Base-by-base conservation (phyloP, 2,113 vertebrate genomes). In the Opisthocomus hoazin region DNA sequence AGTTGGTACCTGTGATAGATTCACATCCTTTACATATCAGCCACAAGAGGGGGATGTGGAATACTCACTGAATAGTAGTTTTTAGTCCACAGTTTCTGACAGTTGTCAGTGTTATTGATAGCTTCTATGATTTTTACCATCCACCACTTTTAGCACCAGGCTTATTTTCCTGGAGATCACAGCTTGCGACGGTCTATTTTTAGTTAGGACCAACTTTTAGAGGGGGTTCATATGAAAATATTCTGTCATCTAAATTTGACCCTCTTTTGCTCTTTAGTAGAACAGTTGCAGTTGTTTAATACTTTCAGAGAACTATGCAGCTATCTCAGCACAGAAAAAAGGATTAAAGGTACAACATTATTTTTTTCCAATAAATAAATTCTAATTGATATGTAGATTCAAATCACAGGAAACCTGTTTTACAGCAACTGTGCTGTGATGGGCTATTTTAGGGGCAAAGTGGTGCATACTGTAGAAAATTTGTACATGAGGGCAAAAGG, bases 41-140 rank as follows among this genome's bases (percentile, higher is more conserved):
- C 96, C 96, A 96, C 96, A 90, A 96, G 96, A 95, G 96, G 96
- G 96, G 53, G 96, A 41, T 95, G 65, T 95, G 88, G 86, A 96
- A 95, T 84, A 87, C 60, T 86, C 64, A 68, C 90, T n/a, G 76
- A 53, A 53, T 41, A 24, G 66, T 75, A 84, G 51, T 46, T 19
- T 89, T 95, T 78, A 48, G 39, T 87, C 64, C 36, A 61, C 48
- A 61, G 24, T 79, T 83, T 68, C 65, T 91, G 80, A 22, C 27
- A 57, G 39, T 54, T 94, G 30, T n/a, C 60, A 50, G 48, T 37
- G 29, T 54, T 86, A 37, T 17, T 41, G 23, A 13, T 53, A 78
- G 21, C 32, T 86, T 74, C 79, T 75, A 8, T 15, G 39, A 48
- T 64, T 95, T 96, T 81, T 90, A 48, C 48, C 43, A 68, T 57